Conservation (phyloP, 2,888 invertebrate genomes). For the Phania funesta region DNA sequence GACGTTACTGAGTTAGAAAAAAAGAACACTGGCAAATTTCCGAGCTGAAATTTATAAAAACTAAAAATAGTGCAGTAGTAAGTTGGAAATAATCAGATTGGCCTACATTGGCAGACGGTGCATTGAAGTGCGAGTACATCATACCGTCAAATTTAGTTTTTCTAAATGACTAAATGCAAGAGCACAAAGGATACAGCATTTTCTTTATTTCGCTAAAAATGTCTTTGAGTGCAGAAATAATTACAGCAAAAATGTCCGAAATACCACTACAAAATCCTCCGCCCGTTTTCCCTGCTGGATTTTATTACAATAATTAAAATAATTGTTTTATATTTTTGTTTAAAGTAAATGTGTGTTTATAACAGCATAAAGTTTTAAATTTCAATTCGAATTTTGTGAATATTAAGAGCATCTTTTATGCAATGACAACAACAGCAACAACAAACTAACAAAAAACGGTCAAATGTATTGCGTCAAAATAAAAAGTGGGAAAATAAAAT, state of each 20-base stretch:
- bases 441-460: conserved; percentile 15
- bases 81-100: too few species aligned
- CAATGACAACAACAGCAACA: conserved; percentile 42
- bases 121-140: too few species aligned
- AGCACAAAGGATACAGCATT: too few species aligned
- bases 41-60: too few species aligned
- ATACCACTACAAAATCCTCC: not conserved
- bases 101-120: too few species aligned
- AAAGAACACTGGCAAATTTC: too few species aligned
- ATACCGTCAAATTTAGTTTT: too few species aligned
- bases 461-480: conserved; percentile 42
- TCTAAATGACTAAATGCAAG: too few species aligned
- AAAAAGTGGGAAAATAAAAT: conserved; percentile 13
- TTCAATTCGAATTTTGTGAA: conserved; percentile 44
- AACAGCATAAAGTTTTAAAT: conserved; percentile 54
- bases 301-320: conserved; percentile 29
- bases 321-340: conserved; percentile 1
- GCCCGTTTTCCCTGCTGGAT: conserved; percentile 2
- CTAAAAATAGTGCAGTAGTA: too few species aligned
- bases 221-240: conserved; percentile 19
- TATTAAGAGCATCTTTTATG: conserved; percentile 59
- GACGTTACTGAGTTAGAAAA: too few species aligned
- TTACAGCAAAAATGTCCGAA: conserved; percentile 1
- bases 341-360: conserved; percentile 21
- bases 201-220: not conserved